Percentiles rank a stretch among this genome's conserved stretches.
Conservation (phyloP, 2,888 invertebrate genomes). For the Nomada ruficornis region DNA sequence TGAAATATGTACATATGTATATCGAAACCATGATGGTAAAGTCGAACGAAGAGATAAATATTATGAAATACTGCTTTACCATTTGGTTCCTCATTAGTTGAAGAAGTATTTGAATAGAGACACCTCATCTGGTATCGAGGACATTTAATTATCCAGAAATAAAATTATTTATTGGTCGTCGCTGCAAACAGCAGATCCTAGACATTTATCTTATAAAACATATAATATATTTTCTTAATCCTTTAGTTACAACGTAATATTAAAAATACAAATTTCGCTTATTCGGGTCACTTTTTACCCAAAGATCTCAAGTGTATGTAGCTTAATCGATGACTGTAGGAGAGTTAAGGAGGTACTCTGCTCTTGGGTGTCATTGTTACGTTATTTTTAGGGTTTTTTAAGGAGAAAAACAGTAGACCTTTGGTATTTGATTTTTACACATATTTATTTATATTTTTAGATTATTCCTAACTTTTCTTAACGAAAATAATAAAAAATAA, state of each 20-base stretch:
- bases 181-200: too few relatives aligned
- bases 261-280: not conserved
- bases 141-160: not conserved
- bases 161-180: not conserved
- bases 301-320: not conserved
- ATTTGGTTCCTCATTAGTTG: not conserved
- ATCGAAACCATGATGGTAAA: not conserved
- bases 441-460: too few relatives aligned
- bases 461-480: too few relatives aligned
- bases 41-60: not conserved
- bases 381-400: too few relatives aligned
- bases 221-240: not conserved
- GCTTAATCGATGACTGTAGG: not conserved
- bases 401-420: too few relatives aligned
- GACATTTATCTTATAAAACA: not conserved
- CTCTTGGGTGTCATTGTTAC: too few relatives aligned
- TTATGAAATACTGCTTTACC: not conserved
- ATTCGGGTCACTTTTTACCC: not conserved
- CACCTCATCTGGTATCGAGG: not conserved
- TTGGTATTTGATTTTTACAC: too few relatives aligned
- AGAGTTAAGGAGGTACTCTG: not conserved
- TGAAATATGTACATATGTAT: too few relatives aligned
- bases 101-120: not conserved
- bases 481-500: too few relatives aligned
- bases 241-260: not conserved